Percentiles rank a stretch among this genome's conserved stretches.
Conservation (phyloP, 92 coral and sea anemone species). For the Siderastrea siderea region DNA sequence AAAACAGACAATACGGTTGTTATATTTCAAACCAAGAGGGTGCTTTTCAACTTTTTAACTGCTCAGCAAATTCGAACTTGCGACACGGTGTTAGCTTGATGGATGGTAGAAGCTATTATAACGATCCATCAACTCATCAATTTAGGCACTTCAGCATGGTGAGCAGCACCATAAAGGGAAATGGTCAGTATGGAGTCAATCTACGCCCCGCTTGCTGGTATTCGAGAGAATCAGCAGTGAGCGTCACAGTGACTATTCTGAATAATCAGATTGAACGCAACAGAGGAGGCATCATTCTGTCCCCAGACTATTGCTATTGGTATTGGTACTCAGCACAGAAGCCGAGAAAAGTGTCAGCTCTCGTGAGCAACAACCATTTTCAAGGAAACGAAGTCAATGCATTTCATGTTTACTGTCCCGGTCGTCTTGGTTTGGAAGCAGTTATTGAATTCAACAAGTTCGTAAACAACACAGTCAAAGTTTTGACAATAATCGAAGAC, state of each 20-base stretch:
- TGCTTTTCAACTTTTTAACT: neutral
- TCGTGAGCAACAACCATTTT: constrained; percentile 27
- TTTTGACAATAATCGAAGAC: constrained; percentile 44
- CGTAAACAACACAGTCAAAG: constrained; percentile 42
- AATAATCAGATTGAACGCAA: constrained; percentile 24
- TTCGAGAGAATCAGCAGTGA: constrained; percentile 21
- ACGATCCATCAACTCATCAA: constrained; percentile 45
- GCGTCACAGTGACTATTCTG: constrained; percentile 42
- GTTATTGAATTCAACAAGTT: constrained; percentile 41
- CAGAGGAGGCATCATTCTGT: constrained; percentile 8
- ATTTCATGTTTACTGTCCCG: constrained; percentile 46
- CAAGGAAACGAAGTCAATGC: constrained; percentile 34
- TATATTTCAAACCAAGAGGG: constrained; percentile 40
- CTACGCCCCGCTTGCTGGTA: constrained; percentile 48
- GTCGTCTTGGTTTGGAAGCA: constrained; percentile 35
- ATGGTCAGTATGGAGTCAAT: constrained; percentile 47
- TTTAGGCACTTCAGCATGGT: constrained; percentile 21
- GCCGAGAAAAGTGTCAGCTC: constrained; percentile 2
- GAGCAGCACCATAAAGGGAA: constrained; percentile 19
- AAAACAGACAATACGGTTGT: constrained; percentile 45
- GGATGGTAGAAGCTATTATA: neutral
- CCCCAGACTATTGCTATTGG: constrained; percentile 27
- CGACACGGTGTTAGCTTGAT: constrained; percentile 34
- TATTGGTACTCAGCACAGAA: neutral
- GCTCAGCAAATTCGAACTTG: constrained; percentile 5